Evolutionary conservation across 1,140 invertebrate genomes (phyloP).

Genomic region (Varroa destructor): DNA sequence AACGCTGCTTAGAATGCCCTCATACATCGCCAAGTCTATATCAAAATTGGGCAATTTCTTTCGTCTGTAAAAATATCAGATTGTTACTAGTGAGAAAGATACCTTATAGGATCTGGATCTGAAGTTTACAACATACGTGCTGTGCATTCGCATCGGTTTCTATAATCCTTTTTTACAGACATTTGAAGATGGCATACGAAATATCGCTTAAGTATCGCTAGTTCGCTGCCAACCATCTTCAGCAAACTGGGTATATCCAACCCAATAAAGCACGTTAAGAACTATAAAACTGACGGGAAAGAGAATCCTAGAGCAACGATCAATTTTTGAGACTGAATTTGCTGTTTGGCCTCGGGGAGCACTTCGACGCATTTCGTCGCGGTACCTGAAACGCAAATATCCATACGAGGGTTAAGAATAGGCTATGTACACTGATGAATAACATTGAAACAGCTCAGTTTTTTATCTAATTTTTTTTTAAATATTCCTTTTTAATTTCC

Average conservation of each 20-base stretch:
- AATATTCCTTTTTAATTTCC: background rate
- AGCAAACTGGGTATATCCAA: conserved; percentile 10
- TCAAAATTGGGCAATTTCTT: too few species aligned
- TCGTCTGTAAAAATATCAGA: too few species aligned
- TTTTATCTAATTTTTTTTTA: background rate
- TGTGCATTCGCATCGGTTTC: too few species aligned
- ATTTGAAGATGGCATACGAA: too few species aligned
- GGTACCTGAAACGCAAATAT: conserved; percentile 23
- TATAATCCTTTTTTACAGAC: too few species aligned
- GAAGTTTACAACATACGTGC: too few species aligned
- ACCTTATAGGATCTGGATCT: too few species aligned
- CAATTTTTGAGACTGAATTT: conserved; percentile 66
- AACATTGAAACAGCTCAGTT: background rate
- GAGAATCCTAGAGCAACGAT: conserved; percentile 55
- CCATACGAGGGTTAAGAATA: conserved; percentile 30
- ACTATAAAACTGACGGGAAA: conserved; percentile 60
- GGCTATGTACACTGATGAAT: background rate
- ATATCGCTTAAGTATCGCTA: too few species aligned
- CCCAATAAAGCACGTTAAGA: conserved; percentile 65
- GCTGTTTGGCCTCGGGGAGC: conserved; percentile 25
- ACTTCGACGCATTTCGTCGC: conserved; percentile 13
- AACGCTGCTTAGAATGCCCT: too few species aligned
- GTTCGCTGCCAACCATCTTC: conserved; percentile 10
- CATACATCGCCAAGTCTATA: too few species aligned
- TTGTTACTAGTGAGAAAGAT: too few species aligned